These are phyloP conservation scores for Athene noctua DNA, from an alignment of 2,113 vertebrate species.

Conservation along the genomic window DNA sequence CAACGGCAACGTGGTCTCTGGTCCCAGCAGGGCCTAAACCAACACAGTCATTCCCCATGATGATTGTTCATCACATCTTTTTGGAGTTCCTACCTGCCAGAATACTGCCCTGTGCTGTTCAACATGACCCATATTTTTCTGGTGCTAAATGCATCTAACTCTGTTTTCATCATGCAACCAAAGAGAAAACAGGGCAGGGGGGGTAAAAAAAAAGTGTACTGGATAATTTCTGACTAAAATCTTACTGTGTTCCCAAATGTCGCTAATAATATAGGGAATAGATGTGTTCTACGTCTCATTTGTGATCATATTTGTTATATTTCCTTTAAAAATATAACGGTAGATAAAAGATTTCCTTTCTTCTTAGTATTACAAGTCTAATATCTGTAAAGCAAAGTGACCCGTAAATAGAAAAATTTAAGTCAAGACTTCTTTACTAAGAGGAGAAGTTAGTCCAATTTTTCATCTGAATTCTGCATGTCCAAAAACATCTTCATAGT, in stretches of 20 bases:
- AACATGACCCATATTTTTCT: neutral
- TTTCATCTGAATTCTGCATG: neutral
- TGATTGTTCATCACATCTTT: neutral
- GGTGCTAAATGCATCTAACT: neutral
- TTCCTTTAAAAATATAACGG: neutral
- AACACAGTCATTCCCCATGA: neutral
- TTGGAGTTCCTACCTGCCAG: neutral
- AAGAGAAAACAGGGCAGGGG: neutral
- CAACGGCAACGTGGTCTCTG: too few species aligned
- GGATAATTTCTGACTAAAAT: neutral
- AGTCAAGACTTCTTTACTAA: neutral
- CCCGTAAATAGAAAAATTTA: neutral
- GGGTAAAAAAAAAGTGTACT: neutral
- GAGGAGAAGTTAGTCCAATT: neutral
- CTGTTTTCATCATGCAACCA: neutral
- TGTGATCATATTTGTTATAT: neutral
- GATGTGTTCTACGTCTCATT: neutral
- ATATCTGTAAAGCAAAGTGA: neutral
- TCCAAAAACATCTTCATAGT: neutral
- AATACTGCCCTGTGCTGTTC: neutral
- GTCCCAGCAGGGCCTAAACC: too few species aligned
- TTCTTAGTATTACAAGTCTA: neutral
- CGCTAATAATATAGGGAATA: neutral
- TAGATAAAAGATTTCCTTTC: neutral
- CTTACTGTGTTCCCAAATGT: neutral